phyloP scores from a whole-genome alignment of 2,888 invertebrate species.

The Phengaris alcon region DNA sequence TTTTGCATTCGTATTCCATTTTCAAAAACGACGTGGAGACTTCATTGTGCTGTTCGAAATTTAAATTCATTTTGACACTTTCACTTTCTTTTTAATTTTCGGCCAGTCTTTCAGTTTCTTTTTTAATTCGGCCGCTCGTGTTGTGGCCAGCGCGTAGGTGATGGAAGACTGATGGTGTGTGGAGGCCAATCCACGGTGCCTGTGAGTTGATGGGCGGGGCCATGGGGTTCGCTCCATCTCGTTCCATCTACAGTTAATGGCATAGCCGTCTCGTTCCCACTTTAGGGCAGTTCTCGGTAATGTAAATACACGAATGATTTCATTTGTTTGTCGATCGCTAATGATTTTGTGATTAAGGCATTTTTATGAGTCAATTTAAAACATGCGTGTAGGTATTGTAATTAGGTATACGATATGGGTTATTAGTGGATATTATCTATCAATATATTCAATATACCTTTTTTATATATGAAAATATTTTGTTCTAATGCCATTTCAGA shows the following conservation, averaged over 20 bases:
- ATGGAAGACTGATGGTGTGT: constrained; percentile 68
- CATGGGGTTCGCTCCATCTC: constrained; percentile 45
- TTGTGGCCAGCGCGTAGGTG: constrained; percentile 60
- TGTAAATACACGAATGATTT: constrained; percentile 73
- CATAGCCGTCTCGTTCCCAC: constrained; percentile 45
- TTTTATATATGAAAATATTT: neutral
- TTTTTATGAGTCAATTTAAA: constrained; percentile 29
- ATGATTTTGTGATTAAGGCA: constrained; percentile 40
- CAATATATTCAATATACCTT: neutral
- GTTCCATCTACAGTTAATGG: constrained; percentile 38
- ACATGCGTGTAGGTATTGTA: neutral
- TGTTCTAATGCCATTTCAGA: neutral
- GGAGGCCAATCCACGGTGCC: constrained; percentile 65
- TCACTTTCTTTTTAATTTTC: constrained; percentile 49
- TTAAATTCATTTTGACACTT: constrained; percentile 55
- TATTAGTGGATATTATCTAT: neutral
- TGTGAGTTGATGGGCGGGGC: constrained; percentile 60
- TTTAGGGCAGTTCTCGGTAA: constrained; percentile 57
- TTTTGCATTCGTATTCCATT: constrained; percentile 59
- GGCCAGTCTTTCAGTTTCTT: constrained; percentile 44
- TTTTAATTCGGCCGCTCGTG: constrained; percentile 50
- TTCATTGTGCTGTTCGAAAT: constrained; percentile 66
- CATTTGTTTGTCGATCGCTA: constrained; percentile 52
- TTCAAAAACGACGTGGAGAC: constrained; percentile 61
- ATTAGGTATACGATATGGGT: neutral